Conservation (phyloP, 2,888 invertebrate species). For the Diplazon laetatorius region DNA sequence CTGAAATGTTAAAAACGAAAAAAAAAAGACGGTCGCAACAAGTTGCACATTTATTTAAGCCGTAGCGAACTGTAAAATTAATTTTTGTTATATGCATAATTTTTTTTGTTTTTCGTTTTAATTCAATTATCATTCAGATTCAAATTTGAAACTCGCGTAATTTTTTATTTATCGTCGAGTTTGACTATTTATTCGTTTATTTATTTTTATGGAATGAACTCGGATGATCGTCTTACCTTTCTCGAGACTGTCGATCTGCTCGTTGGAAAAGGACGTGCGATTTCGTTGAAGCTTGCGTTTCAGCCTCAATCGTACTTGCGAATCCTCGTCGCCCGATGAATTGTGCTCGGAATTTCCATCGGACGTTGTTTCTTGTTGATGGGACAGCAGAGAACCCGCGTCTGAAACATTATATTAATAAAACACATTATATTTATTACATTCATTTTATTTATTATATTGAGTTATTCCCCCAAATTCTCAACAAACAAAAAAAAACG, state of each 20-base stretch:
- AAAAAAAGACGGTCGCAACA: conserved; percentile 71
- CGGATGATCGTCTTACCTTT: no score
- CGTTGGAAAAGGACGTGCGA: conserved; percentile 98
- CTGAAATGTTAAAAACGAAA: conserved; percentile 86
- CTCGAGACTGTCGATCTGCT: conserved; percentile 99
- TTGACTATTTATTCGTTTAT: no score
- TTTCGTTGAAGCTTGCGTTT: conserved; percentile 98
- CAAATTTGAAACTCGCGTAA: no score
- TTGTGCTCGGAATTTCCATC: conserved; percentile 96
- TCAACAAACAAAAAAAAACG: background rate
- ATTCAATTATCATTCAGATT: background rate
- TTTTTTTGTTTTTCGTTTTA: no score
- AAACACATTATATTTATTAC: no score
- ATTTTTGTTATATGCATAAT: background rate
- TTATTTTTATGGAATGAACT: no score
- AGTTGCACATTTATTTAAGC: conserved; percentile 61
- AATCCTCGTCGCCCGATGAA: conserved; percentile 94
- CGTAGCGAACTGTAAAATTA: background rate
- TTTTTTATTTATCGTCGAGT: no score
- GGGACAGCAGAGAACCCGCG: conserved; percentile 80
- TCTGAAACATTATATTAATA: no score
- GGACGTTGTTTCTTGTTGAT: conserved; percentile 88
- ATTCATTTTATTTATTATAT: no score
- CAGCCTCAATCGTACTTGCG: conserved; percentile 95
- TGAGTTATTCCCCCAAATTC: no score